A percentile compares a stretch with the other conserved stretches of the same genome.
Evolutionary conservation across 2,888 invertebrate species (phyloP).

Genomic region (Argyra leucocephala): DNA sequence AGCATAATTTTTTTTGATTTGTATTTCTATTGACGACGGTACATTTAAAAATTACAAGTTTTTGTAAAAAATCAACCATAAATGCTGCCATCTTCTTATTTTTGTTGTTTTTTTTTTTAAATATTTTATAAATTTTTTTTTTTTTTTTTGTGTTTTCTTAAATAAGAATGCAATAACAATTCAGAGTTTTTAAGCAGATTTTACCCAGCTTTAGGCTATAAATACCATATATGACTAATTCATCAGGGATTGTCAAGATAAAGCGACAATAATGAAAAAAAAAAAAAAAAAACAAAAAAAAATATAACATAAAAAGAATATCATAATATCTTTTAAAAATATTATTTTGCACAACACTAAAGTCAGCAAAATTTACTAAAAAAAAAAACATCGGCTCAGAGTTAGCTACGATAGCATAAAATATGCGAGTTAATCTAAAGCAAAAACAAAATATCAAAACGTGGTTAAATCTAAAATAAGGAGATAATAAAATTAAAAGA

Average conservation of each 20-base stretch:
- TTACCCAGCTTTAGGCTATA: background rate
- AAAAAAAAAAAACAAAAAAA: background rate
- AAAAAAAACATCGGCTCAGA: background rate
- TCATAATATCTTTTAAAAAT: no score
- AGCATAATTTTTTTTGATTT: no score
- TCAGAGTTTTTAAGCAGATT: background rate
- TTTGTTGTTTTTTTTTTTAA: background rate
- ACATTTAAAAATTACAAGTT: no score
- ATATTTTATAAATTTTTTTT: no score
- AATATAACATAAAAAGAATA: background rate
- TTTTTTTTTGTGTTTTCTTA: background rate
- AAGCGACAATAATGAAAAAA: no score
- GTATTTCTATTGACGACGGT: no score
- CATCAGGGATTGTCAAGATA: slow-evolving; percentile 1
- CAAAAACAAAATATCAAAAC: background rate
- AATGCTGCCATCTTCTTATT: background rate
- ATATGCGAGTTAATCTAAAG: background rate
- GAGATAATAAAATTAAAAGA: no score
- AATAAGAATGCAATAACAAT: background rate
- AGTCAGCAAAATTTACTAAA: background rate
- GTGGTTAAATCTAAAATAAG: background rate
- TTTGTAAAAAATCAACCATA: background rate
- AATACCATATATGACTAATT: slow-evolving; percentile 3
- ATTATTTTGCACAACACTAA: background rate
- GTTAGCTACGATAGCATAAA: no score